phyloP scores from a whole-genome alignment of 35 echinoderm and acorn worm species.

The Anneissia japonica region DNA sequence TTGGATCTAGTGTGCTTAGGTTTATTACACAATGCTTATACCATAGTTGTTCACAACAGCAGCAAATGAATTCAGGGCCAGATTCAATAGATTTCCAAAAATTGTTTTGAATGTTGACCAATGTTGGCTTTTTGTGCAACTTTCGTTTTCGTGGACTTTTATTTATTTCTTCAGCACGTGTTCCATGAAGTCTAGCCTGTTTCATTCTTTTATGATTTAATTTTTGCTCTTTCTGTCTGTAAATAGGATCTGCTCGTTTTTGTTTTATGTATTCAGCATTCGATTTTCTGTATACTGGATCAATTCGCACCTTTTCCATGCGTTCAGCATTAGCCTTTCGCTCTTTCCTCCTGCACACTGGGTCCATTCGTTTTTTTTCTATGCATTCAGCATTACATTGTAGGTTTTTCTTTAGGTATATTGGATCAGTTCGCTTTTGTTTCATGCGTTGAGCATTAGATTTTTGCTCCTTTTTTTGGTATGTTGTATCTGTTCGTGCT shows the following conservation, averaged over 20 bases:
- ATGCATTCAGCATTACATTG: neutral
- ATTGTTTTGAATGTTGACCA: neutral
- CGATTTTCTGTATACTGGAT: neutral
- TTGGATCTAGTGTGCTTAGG: neutral
- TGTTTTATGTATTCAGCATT: neutral
- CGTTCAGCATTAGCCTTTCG: neutral
- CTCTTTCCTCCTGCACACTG: constrained; percentile 10
- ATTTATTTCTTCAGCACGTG: neutral
- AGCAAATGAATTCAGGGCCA: constrained; percentile 29
- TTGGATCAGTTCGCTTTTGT: neutral
- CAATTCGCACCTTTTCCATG: neutral
- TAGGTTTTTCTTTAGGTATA: neutral
- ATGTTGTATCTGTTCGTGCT: neutral
- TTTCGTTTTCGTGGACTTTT: neutral
- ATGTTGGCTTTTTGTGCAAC: neutral
- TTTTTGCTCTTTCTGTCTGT: constrained; percentile 2
- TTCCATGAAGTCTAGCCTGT: neutral
- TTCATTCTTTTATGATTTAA: neutral
- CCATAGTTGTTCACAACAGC: constrained; percentile 40
- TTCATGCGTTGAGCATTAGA: neutral
- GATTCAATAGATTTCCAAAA: constrained; percentile 12
- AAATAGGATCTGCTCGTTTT: neutral
- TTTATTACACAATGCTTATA: constrained; percentile 17
- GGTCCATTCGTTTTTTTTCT: neutral
- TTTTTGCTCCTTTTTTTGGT: neutral